Percentiles rank a stretch among this genome's conserved stretches.
These are phyloP conservation scores for Stenodema calcarata DNA, from an alignment of 2,888 invertebrate genomes.

Conservation along the genomic window DNA sequence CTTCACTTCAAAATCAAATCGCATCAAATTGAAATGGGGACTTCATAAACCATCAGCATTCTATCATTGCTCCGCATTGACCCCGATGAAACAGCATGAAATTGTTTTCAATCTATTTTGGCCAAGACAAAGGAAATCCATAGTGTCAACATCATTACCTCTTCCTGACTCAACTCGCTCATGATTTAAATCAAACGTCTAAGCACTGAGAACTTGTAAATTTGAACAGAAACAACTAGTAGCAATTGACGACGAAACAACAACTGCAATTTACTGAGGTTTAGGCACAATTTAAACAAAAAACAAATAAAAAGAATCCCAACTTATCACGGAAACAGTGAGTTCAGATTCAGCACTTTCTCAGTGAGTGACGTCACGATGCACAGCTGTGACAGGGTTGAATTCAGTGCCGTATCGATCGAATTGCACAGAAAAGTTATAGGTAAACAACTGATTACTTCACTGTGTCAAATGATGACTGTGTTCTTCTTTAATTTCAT, in stretches of 20 bases:
- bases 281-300: conserved; percentile 10
- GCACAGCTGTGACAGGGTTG: conserved; percentile 32
- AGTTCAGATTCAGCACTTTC: conserved; percentile 43
- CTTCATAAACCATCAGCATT: background rate
- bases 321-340: conserved; percentile 21
- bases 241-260: background rate
- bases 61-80: background rate
- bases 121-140: conserved; percentile 38
- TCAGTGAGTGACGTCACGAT: conserved; percentile 33
- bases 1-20: background rate
- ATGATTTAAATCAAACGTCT: conserved; percentile 62
- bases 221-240: background rate
- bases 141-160: conserved; percentile 66
- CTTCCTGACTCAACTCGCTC: conserved; percentile 88
- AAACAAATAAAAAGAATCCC: conserved; percentile 25
- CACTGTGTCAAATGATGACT: background rate
- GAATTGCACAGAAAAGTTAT: background rate
- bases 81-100: background rate
- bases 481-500: too few relatives aligned
- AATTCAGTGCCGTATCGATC: conserved; percentile 26
- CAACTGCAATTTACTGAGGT: background rate
- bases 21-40: background rate
- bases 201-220: background rate
- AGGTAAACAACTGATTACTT: background rate
- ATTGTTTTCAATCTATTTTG: background rate